Evolutionary conservation across 37 sponge, comb jelly and placozoan genomes (phyloP).

Genomic region (Spongilla lacustris): DNA sequence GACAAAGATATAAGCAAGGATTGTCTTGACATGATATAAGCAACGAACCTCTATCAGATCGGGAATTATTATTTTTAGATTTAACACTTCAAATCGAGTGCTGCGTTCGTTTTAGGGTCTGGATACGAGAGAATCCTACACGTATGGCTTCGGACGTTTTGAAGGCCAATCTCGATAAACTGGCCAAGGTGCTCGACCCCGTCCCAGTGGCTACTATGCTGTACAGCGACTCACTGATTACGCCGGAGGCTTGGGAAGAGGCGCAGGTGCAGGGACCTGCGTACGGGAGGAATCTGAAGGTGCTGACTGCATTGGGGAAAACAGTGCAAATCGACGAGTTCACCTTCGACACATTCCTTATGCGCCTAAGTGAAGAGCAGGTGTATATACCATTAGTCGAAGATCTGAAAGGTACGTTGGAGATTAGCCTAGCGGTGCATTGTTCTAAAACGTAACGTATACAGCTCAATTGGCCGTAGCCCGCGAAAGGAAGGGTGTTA

Average conservation of each 20-base stretch:
- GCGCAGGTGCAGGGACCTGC: slow-evolving; percentile 15
- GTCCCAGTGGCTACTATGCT: slow-evolving; percentile 4
- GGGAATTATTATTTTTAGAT: too few species aligned
- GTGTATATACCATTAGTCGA: not conserved
- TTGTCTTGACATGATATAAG: too few species aligned
- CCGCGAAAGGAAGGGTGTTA: not conserved
- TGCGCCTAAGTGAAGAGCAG: not conserved
- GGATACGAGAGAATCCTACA: not conserved
- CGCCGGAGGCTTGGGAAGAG: slow-evolving; percentile 11
- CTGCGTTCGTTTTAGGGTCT: too few species aligned
- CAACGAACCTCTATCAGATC: too few species aligned
- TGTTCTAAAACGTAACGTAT: not conserved
- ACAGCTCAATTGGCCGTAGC: not conserved
- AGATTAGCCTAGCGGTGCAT: not conserved
- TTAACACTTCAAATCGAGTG: too few species aligned
- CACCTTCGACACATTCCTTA: not conserved
- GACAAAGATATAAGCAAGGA: too few species aligned
- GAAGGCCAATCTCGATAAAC: not conserved
- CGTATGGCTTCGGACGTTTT: not conserved
- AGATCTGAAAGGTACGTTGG: slow-evolving; percentile 10
- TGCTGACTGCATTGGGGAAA: not conserved
- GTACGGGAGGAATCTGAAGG: slow-evolving; percentile 15
- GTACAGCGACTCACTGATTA: not conserved
- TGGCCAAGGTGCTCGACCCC: slow-evolving; percentile 24
- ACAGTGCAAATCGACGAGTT: not conserved